A percentile compares a stretch with the other conserved stretches of the same genome.
Conservation (phyloP, 2,113 vertebrate genomes). For the Psittacula cyanocephala region DNA sequence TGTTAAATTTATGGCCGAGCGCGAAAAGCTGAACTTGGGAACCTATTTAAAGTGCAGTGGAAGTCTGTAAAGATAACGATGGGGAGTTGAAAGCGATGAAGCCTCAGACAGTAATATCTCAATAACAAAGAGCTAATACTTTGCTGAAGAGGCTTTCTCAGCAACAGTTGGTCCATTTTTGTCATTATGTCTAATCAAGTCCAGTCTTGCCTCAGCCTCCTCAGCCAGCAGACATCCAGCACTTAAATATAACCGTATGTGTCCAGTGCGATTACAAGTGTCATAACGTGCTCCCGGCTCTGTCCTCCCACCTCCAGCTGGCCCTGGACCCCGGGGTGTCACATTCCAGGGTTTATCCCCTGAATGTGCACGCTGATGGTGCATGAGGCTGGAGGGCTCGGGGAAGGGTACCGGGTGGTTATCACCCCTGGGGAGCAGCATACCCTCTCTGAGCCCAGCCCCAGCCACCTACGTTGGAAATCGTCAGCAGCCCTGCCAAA, state of each 20-base stretch:
- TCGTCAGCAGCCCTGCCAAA: neutral
- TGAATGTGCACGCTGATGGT: accelerated
- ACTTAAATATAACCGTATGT: conserved; percentile 68
- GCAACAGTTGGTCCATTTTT: conserved; percentile 68
- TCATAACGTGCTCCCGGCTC: neutral
- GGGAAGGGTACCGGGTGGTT: neutral
- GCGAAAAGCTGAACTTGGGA: conserved; percentile 64
- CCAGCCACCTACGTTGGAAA: neutral
- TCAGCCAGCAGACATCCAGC: conserved; percentile 57
- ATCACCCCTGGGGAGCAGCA: neutral
- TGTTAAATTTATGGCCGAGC: conserved; percentile 52
- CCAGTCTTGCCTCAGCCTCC: conserved; percentile 63
- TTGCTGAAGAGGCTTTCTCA: conserved; percentile 49
- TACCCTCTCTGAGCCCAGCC: neutral
- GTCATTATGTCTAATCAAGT: conserved; percentile 67
- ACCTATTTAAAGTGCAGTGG: conserved; percentile 62
- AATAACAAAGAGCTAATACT: conserved; percentile 50
- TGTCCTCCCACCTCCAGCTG: conserved; percentile 51
- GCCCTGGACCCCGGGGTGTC: neutral
- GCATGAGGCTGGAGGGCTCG: neutral
- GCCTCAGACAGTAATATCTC: conserved; percentile 56
- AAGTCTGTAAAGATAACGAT: conserved; percentile 67
- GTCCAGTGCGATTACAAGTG: neutral
- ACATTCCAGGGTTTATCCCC: conserved; percentile 46
- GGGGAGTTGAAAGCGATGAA: conserved; percentile 57